Base-by-base conservation (phyloP, 2,888 invertebrate genomes). In the Heliconius cydno region DNA sequence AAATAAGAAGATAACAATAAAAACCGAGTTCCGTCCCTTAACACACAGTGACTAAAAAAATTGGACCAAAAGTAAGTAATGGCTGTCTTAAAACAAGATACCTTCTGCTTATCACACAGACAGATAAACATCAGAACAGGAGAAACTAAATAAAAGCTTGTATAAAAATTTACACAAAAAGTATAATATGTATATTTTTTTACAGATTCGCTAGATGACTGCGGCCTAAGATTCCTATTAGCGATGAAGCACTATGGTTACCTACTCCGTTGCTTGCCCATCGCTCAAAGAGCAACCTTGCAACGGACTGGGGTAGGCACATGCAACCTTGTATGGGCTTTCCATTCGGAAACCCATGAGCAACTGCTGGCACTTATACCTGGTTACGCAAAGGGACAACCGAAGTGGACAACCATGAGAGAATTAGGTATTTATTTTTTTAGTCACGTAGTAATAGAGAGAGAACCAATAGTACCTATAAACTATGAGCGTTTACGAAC, bases 241-340 rank as follows among this genome's bases (percentile, higher is more conserved):
- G 99, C 99, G 0, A 99, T 99, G 98, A 98, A 99, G 87, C 99
- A 99, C 92, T 99, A 99, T 91, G 98, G 98, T 84, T 99, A 99
- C 92, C 95, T 99, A 25, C 95, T 99, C 79, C 97, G 98, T 46
- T 99, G 99, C 89, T 95, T 99, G 80, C 99, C 99, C 0, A 94
- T 99, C 15, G 97, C 97, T 1, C 99, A 99, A 90, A 96, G 99
- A 77, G 97, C 97, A 0, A 96, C 97, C 78, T 96, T 99, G 83
- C 98, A 98, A 87, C 97, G 97, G 77, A 97, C 97, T 83, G 99
- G 98, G 34, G 97, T 98, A 1, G 97, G 97, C 60, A 97, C 97
- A 15, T 97, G 98, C 85, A 98, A 99, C 92, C 96, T 99, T 30
- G 99, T 99, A 5, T 99, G 99, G 99, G 99, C 99, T 0, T 99